A percentile compares a stretch with the other conserved stretches of the same genome.
phyloP scores from a whole-genome alignment of 2,888 invertebrate species.

The Hypselothyrea guttata region DNA sequence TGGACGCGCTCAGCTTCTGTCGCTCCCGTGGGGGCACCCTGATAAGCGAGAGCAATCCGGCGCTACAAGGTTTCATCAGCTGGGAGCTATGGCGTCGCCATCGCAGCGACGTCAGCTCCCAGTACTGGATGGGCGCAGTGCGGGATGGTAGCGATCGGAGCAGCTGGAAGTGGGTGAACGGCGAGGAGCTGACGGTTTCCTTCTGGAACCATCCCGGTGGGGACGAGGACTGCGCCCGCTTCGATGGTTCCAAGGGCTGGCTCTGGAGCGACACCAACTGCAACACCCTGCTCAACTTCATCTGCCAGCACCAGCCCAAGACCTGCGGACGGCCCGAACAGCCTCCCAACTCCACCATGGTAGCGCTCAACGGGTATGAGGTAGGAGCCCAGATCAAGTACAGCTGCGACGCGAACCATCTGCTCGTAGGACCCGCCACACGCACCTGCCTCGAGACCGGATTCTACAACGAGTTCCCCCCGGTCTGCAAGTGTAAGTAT shows the following conservation, averaged over 20 bases:
- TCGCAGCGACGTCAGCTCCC: slow-evolving; percentile 94
- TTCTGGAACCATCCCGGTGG: slow-evolving; percentile 96
- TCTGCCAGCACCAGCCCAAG: slow-evolving; percentile 96
- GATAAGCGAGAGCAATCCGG: slow-evolving; percentile 96
- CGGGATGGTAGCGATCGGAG: slow-evolving; percentile 90
- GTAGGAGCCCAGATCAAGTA: slow-evolving; percentile 93
- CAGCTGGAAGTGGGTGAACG: slow-evolving; percentile 95
- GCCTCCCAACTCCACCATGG: slow-evolving; percentile 95
- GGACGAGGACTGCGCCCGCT: slow-evolving; percentile 92
- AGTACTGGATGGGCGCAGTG: slow-evolving; percentile 97
- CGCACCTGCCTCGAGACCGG: slow-evolving; percentile 94
- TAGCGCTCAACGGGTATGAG: slow-evolving; percentile 87
- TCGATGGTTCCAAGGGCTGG: slow-evolving; percentile 97
- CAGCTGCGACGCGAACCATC: slow-evolving; percentile 92
- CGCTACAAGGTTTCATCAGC: slow-evolving; percentile 95
- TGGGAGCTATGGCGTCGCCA: slow-evolving; percentile 97
- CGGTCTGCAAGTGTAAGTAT: slow-evolving; percentile 95
- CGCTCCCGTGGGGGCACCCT: slow-evolving; percentile 91
- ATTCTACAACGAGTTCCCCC: slow-evolving; percentile 96
- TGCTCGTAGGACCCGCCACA: slow-evolving; percentile 92
- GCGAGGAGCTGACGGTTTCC: slow-evolving; percentile 93
- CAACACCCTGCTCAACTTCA: slow-evolving; percentile 91
- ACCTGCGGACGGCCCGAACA: slow-evolving; percentile 96
- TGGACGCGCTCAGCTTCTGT: slow-evolving; percentile 91
- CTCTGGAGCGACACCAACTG: slow-evolving; percentile 97